A percentile compares a stretch with the other conserved stretches of the same genome.
phyloP scores from a whole-genome alignment of 2,888 invertebrate species.

The Kryphioiulus occultus region DNA sequence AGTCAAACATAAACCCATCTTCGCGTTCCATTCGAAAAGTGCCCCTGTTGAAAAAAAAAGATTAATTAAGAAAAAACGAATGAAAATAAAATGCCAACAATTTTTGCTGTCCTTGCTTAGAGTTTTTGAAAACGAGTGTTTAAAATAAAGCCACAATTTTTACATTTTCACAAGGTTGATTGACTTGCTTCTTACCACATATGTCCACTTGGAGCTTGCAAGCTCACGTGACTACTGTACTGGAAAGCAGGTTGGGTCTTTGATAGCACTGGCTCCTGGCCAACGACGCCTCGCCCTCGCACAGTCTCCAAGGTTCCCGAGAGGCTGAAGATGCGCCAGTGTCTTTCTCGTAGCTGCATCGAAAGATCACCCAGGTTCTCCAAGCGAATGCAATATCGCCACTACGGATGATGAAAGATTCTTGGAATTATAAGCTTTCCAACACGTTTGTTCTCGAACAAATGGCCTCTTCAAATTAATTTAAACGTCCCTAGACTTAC shows the following conservation, averaged over 20 bases:
- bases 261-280: slow-evolving; percentile 93
- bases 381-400: slow-evolving; percentile 97
- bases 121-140: no score
- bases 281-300: slow-evolving; percentile 94
- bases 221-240: slow-evolving; percentile 95
- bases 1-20: slow-evolving; percentile 96
- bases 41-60: slow-evolving; percentile 71
- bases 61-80: not conserved
- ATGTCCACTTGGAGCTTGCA: slow-evolving; percentile 97
- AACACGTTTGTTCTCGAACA: no score
- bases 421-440: no score
- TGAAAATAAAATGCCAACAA: no score
- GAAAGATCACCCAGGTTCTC: slow-evolving; percentile 90
- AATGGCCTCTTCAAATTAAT: no score
- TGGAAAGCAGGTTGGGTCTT: slow-evolving; percentile 92
- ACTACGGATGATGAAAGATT: slow-evolving; percentile 68
- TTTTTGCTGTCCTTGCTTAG: no score
- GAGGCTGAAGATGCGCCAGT: slow-evolving; percentile 96
- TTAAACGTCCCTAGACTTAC: slow-evolving; percentile 65
- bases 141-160: no score
- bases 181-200: slow-evolving; percentile 95
- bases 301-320: slow-evolving; percentile 84
- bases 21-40: slow-evolving; percentile 97
- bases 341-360: slow-evolving; percentile 93
- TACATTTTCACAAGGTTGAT: no score